A percentile compares a stretch with the other conserved stretches of the same genome.
phyloP scores from a whole-genome alignment of 2,888 invertebrate species.

The Amitus sp. region DNA sequence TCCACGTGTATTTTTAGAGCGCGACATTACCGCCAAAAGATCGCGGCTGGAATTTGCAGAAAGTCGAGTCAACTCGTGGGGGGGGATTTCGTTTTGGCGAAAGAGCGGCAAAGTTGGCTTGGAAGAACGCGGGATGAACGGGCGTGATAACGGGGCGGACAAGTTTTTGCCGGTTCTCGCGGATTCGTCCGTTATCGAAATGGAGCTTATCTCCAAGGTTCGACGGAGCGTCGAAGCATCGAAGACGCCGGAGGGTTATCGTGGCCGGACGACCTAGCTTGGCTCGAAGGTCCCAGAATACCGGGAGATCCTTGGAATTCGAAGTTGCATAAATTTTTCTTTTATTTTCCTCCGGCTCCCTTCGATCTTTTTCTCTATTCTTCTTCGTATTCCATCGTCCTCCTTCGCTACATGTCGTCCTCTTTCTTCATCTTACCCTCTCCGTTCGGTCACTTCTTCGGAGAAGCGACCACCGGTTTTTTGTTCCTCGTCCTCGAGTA shows the following conservation, averaged over 20 bases:
- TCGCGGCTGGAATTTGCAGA: no score
- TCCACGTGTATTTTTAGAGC: no score
- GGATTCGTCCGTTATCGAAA: neutral
- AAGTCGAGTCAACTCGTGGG: no score
- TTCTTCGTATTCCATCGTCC: slow-evolving; percentile 34
- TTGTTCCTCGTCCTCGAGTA: slow-evolving; percentile 45
- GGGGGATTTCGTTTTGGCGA: slow-evolving; percentile 30
- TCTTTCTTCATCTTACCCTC: slow-evolving; percentile 15
- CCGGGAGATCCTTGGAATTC: slow-evolving; percentile 44
- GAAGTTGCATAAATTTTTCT: slow-evolving; percentile 27
- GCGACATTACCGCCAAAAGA: no score
- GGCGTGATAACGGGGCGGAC: slow-evolving; percentile 31
- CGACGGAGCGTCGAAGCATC: neutral
- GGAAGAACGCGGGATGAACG: slow-evolving; percentile 37
- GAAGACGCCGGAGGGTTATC: slow-evolving; percentile 46
- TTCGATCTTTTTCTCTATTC: slow-evolving; percentile 12
- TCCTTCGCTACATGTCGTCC: slow-evolving; percentile 4
- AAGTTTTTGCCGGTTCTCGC: neutral
- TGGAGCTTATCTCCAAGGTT: neutral
- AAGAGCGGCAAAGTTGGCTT: slow-evolving; percentile 36
- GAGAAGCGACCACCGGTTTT: slow-evolving; percentile 44
- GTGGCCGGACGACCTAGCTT: slow-evolving; percentile 38
- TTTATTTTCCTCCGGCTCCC: slow-evolving; percentile 15
- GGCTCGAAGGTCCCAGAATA: slow-evolving; percentile 9
- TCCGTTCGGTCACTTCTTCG: slow-evolving; percentile 42